Evolutionary conservation across 2,113 vertebrate species (phyloP).

Genomic region (Malaclemys terrapin): DNA sequence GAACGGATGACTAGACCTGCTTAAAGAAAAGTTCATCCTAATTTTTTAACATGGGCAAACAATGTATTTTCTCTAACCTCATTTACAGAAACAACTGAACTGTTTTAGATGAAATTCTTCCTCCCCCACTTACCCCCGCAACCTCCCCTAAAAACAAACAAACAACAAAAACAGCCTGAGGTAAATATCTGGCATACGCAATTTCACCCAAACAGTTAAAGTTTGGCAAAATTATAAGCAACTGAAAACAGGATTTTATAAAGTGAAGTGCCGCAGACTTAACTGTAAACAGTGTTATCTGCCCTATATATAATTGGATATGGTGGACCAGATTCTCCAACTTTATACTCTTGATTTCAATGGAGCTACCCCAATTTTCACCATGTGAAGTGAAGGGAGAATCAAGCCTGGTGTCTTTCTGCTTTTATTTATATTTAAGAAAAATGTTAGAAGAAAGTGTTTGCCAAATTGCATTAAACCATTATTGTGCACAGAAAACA

Average conservation of each 20-base stretch:
- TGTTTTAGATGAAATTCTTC: too few relatives aligned
- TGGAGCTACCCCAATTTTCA: background rate
- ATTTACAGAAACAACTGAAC: background rate
- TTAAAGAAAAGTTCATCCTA: background rate
- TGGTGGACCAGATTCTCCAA: background rate
- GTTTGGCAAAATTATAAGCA: background rate
- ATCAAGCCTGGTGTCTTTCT: background rate
- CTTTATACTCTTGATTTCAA: background rate
- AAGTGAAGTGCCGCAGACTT: background rate
- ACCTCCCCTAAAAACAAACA: too few relatives aligned
- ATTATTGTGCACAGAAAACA: background rate
- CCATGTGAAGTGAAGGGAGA: background rate
- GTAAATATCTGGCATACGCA: too few relatives aligned
- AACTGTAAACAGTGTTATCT: background rate
- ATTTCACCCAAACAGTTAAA: background rate
- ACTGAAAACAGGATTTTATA: background rate
- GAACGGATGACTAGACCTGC: background rate
- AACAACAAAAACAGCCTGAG: background rate
- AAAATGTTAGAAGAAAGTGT: background rate
- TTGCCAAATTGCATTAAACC: background rate
- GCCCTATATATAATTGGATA: background rate
- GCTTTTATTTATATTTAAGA: background rate
- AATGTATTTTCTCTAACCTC: background rate
- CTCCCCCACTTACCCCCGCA: too few relatives aligned
- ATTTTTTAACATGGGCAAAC: background rate